A percentile compares a stretch with the other conserved stretches of the same genome.
Conservation (phyloP, 2,797 vertebrate species). For the Champsocephalus esox region DNA sequence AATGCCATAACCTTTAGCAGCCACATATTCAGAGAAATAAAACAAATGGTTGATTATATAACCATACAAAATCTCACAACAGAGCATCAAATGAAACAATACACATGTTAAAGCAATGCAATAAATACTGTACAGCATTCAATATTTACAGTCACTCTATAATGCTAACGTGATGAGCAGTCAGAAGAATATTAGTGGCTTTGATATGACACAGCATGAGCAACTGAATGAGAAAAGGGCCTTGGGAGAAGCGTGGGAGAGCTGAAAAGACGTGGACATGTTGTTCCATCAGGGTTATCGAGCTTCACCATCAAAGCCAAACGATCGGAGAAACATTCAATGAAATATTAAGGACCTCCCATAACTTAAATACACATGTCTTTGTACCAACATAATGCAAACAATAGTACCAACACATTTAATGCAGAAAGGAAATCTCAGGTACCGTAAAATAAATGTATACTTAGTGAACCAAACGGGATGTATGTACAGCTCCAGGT, state of each 20-base stretch:
- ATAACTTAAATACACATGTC: slow-evolving; percentile 56
- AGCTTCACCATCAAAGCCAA: slow-evolving; percentile 46
- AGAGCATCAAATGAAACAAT: slow-evolving; percentile 11
- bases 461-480: slow-evolving; percentile 24
- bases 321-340: slow-evolving; percentile 39
- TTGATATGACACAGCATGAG: slow-evolving; percentile 27
- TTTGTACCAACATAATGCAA: slow-evolving; percentile 30
- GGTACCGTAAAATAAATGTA: slow-evolving; percentile 38
- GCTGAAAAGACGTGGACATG: slow-evolving; percentile 36
- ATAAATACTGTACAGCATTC: slow-evolving; percentile 82
- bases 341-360: slow-evolving; percentile 23
- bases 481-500: slow-evolving; percentile 56
- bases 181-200: slow-evolving; percentile 23
- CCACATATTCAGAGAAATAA: slow-evolving; percentile 29
- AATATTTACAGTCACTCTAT: slow-evolving; percentile 69
- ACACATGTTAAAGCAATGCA: slow-evolving; percentile 47
- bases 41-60: slow-evolving; percentile 11
- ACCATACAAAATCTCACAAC: slow-evolving; percentile 21
- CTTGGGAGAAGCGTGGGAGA: slow-evolving; percentile 22
- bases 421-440: slow-evolving; percentile 16
- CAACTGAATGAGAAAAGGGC: slow-evolving; percentile 30
- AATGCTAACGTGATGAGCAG: slow-evolving; percentile 27
- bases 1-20: slow-evolving; percentile 41
- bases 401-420: slow-evolving; percentile 23
- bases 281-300: slow-evolving; percentile 36